These are phyloP conservation scores for Macrophya alboannulata DNA, from an alignment of 2,888 invertebrate genomes.

Conservation along the genomic window DNA sequence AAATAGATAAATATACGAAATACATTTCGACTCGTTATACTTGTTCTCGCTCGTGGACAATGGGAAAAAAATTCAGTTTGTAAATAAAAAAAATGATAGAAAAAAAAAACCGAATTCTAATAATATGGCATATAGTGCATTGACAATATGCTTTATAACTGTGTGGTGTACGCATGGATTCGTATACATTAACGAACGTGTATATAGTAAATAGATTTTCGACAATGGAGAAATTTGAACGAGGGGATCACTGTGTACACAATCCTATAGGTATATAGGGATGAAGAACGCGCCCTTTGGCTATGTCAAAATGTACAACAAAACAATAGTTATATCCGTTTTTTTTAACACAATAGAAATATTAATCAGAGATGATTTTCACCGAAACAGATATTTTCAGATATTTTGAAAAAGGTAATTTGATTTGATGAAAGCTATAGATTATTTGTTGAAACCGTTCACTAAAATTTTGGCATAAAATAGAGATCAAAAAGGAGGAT, in stretches of 20 bases:
- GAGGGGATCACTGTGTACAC: neutral
- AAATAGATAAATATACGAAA: constrained; percentile 45
- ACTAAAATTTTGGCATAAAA: neutral
- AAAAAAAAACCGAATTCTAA: neutral
- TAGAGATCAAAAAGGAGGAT: neutral
- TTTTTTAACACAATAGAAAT: constrained; percentile 7
- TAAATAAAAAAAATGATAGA: constrained; percentile 1
- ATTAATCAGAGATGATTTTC: constrained; percentile 22
- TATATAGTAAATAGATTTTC: constrained; percentile 31
- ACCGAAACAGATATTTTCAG: neutral
- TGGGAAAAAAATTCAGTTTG: constrained; percentile 7
- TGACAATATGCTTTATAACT: constrained; percentile 15
- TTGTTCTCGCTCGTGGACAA: constrained; percentile 40
- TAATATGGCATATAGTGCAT: neutral
- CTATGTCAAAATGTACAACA: constrained; percentile 11
- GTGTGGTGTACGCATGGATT: constrained; percentile 23
- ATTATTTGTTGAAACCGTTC: neutral
- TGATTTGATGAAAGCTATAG: neutral
- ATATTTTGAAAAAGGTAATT: neutral
- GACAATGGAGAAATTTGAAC: constrained; percentile 43
- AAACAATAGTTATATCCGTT: constrained; percentile 4
- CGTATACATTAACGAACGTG: constrained; percentile 19
- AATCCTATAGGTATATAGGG: neutral
- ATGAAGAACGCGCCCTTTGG: constrained; percentile 32
- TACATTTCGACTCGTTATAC: constrained; percentile 30